phyloP scores from a whole-genome alignment of 2,888 invertebrate species.

The Tribolium freemani region DNA sequence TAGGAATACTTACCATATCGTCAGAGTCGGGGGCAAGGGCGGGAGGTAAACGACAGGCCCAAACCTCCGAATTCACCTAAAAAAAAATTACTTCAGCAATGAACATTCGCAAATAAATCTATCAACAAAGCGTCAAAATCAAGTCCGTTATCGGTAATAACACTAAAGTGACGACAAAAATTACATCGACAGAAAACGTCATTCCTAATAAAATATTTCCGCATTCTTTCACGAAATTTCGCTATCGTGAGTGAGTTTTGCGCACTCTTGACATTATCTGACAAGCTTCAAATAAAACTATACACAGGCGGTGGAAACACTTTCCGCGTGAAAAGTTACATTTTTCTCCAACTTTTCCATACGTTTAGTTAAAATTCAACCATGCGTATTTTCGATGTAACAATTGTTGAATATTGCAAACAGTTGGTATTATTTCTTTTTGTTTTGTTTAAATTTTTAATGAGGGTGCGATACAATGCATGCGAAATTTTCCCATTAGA shows the following conservation, averaged over 20 bases:
- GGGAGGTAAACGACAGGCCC: constrained; percentile 68
- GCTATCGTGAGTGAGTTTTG: constrained; percentile 34
- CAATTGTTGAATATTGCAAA: background rate
- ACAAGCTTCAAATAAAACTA: constrained; percentile 37
- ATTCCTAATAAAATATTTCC: constrained; percentile 52
- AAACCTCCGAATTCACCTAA: constrained; percentile 68
- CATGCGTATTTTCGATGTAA: background rate
- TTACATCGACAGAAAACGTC: constrained; percentile 46
- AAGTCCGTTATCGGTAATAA: background rate
- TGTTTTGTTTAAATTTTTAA: background rate
- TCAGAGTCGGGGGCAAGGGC: constrained; percentile 77
- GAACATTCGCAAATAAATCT: background rate
- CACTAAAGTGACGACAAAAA: constrained; percentile 16
- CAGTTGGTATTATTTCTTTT: background rate
- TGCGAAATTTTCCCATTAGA: background rate
- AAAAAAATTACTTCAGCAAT: constrained; percentile 50
- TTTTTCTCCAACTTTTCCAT: background rate
- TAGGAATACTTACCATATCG: constrained; percentile 78
- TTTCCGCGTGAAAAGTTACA: constrained; percentile 8
- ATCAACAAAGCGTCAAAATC: constrained; percentile 14
- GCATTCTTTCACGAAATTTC: constrained; percentile 47
- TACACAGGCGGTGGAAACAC: constrained; percentile 8
- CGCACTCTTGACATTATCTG: constrained; percentile 40
- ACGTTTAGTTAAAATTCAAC: background rate
- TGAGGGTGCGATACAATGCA: background rate